A percentile compares a stretch with the other conserved stretches of the same genome.
phyloP scores from a whole-genome alignment of 1,140 invertebrate genomes.

The Plectrocnemia conspersa region DNA sequence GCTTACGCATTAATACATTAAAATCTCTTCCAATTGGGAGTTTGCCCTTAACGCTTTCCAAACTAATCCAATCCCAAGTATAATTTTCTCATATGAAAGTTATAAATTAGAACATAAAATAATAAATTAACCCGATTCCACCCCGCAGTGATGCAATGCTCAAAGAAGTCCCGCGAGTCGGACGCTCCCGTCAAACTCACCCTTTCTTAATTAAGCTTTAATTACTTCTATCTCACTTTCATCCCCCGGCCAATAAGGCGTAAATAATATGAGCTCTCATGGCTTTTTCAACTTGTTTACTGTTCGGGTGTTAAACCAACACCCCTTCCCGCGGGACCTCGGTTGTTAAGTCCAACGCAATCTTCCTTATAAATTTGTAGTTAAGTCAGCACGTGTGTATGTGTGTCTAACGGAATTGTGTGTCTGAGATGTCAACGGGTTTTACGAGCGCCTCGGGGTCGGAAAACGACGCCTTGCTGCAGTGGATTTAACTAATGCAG shows the following conservation, averaged over 20 bases:
- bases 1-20: no score
- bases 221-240: constrained; percentile 19
- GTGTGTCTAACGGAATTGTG: not conserved
- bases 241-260: constrained; percentile 20
- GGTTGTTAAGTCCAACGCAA: not conserved
- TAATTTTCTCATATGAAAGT: not conserved
- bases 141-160: not conserved
- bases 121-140: not conserved
- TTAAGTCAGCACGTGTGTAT: not conserved
- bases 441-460: constrained; percentile 18
- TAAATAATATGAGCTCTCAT: constrained; percentile 26
- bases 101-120: not conserved
- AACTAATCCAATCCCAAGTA: not conserved
- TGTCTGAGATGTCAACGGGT: constrained; percentile 9
- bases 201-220: constrained; percentile 30
- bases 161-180: not conserved
- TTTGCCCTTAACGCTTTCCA: not conserved
- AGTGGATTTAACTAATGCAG: no score
- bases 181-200: not conserved
- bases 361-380: constrained; percentile 9
- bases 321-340: not conserved
- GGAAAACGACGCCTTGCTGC: no score
- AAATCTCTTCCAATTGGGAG: not conserved
- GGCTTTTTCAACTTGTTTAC: not conserved
- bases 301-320: not conserved